Conservation (phyloP, 1,140 invertebrate genomes). For the Panulirus ornatus region DNA sequence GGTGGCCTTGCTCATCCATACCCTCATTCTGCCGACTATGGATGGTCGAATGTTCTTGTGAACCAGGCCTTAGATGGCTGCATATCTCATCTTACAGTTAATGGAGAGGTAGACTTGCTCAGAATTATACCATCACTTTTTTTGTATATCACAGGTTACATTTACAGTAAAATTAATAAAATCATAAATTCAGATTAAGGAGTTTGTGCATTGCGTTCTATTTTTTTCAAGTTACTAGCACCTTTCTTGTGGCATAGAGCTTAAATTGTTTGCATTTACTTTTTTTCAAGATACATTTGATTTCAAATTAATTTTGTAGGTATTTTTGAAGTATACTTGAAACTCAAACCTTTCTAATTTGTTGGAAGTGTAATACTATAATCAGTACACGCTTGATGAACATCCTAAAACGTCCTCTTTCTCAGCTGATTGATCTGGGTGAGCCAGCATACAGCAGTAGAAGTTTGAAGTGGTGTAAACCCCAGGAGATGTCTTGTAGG, state of each 20-base stretch:
- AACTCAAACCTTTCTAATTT: too few relatives aligned
- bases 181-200: background rate
- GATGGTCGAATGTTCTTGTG: conserved; percentile 8
- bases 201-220: too few relatives aligned
- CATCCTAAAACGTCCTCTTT: background rate
- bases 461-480: conserved; percentile 4
- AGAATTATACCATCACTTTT: background rate
- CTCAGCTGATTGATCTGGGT: conserved; percentile 54
- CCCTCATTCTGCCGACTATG: background rate
- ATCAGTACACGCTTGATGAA: background rate
- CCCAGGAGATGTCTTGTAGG: conserved; percentile 34
- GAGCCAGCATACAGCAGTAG: conserved; percentile 55
- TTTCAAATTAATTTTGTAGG: background rate
- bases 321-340: too few relatives aligned
- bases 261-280: background rate
- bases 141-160: background rate
- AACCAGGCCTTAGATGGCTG: conserved; percentile 4
- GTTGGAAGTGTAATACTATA: too few relatives aligned
- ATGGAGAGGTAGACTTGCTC: background rate
- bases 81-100: background rate
- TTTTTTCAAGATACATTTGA: background rate
- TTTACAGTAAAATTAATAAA: background rate
- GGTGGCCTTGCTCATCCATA: conserved; percentile 27
- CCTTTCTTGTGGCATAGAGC: background rate
- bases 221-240: too few relatives aligned